These are phyloP conservation scores for Cantharis flavilabris DNA, from an alignment of 2,888 invertebrate genomes.

Conservation along the genomic window DNA sequence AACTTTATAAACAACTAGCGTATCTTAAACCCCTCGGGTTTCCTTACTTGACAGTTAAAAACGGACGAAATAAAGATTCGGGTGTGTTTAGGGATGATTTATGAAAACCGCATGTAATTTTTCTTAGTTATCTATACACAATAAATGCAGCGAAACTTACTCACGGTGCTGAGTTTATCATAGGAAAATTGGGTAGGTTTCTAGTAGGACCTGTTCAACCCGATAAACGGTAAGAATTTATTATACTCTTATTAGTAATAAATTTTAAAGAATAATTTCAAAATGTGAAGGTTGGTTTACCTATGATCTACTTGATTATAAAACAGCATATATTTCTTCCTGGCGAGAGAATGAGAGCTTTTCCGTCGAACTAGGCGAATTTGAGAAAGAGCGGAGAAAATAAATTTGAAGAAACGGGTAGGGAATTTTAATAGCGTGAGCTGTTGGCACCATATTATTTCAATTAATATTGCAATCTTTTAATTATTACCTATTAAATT, in stretches of 20 bases:
- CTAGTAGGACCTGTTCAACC: not conserved
- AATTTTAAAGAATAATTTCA: too few relatives aligned
- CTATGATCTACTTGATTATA: too few relatives aligned
- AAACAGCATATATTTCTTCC: too few relatives aligned
- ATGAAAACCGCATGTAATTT: not conserved
- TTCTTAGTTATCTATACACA: not conserved
- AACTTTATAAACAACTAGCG: not conserved
- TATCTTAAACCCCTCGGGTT: not conserved
- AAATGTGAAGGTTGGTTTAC: too few relatives aligned
- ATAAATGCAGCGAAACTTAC: not conserved
- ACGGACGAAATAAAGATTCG: not conserved
- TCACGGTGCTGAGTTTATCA: not conserved
- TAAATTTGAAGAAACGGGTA: too few relatives aligned
- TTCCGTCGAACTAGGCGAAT: too few relatives aligned
- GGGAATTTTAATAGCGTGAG: too few relatives aligned
- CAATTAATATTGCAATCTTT: too few relatives aligned
- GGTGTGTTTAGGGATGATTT: not conserved
- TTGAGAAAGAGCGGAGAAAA: too few relatives aligned
- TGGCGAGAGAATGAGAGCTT: too few relatives aligned
- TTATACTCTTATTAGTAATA: not conserved
- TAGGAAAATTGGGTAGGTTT: not conserved
- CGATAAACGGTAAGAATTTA: not conserved
- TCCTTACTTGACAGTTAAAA: not conserved
- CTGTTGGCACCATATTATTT: too few relatives aligned
- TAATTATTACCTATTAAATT: too few relatives aligned